A percentile compares a stretch with the other conserved stretches of the same genome.
Evolutionary conservation across 2,888 invertebrate genomes (phyloP).

Genomic region (Metallyticus violacea): DNA sequence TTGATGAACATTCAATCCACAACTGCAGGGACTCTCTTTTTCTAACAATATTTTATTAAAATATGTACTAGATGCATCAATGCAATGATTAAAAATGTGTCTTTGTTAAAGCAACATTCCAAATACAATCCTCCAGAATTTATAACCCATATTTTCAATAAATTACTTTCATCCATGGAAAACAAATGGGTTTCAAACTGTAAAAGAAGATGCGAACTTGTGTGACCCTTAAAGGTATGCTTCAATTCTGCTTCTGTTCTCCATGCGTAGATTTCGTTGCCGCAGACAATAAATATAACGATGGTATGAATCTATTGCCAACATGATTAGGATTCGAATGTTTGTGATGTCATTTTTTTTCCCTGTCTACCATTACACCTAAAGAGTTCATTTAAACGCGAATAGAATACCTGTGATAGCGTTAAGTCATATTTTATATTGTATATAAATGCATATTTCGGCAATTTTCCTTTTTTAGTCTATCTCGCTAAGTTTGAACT

Average conservation of each 20-base stretch:
- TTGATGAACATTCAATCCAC: conserved; percentile 82
- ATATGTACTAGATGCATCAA: conserved; percentile 90
- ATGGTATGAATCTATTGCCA: conserved; percentile 68
- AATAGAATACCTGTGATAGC: too few species aligned
- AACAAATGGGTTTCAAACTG: conserved; percentile 86
- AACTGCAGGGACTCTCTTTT: conserved; percentile 78
- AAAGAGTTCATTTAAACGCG: too few species aligned
- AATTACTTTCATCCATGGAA: conserved; percentile 76
- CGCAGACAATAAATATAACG: conserved; percentile 78
- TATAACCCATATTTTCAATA: conserved; percentile 82
- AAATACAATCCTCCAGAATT: conserved; percentile 65
- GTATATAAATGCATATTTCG: too few species aligned
- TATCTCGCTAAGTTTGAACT: too few species aligned
- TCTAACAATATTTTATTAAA: conserved; percentile 84
- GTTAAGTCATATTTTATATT: too few species aligned
- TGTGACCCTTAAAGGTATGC: conserved; percentile 77
- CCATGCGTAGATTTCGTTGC: conserved; percentile 81
- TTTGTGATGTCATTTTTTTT: too few species aligned
- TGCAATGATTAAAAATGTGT: conserved; percentile 73
- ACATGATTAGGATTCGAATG: conserved; percentile 74
- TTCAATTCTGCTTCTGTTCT: conserved; percentile 79
- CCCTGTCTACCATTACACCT: too few species aligned
- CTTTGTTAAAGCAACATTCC: conserved; percentile 64
- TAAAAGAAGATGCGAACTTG: conserved; percentile 64
- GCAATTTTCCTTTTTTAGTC: too few species aligned